These are phyloP conservation scores for Chaetodon auriga DNA, from an alignment of 2,113 vertebrate genomes.

Conservation along the genomic window DNA sequence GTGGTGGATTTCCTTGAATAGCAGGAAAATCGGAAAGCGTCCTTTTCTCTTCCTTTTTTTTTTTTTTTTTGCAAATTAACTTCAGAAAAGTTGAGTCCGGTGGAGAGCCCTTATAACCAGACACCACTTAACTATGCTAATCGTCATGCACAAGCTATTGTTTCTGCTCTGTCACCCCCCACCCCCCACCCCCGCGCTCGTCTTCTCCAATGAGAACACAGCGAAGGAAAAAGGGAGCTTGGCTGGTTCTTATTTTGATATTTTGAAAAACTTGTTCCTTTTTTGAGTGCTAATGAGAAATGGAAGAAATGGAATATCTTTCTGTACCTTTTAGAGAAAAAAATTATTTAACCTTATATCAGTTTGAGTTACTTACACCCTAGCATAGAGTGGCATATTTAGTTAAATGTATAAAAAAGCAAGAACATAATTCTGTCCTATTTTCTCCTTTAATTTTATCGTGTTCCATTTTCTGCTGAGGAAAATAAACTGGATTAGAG, in stretches of 20 bases:
- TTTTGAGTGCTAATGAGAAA: conserved; percentile 90
- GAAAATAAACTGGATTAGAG: conserved; percentile 95
- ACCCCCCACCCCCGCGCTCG: neutral
- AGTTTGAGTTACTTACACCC: conserved; percentile 97
- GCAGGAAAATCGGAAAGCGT: neutral
- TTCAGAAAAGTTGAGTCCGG: conserved; percentile 40
- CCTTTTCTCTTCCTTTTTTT: neutral
- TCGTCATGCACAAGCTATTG: conserved; percentile 48
- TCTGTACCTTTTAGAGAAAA: conserved; percentile 90
- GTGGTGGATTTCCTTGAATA: neutral
- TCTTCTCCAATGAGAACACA: conserved; percentile 29
- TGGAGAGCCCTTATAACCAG: conserved; percentile 38
- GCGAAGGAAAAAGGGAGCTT: conserved; percentile 38
- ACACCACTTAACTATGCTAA: conserved; percentile 74
- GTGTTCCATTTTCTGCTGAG: conserved; percentile 88
- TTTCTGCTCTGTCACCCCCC: conserved; percentile 6
- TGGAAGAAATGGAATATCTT: conserved; percentile 89
- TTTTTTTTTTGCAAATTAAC: neutral
- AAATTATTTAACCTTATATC: conserved; percentile 99
- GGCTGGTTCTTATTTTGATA: conserved; percentile 67
- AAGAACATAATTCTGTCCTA: conserved; percentile 77
- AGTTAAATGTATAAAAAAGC: conserved; percentile 93
- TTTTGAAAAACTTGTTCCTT: conserved; percentile 55
- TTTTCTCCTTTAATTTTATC: conserved; percentile 82
- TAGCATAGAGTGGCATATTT: conserved; percentile 96